Evolutionary conservation across 1,140 invertebrate species (phyloP).

Genomic region (Plectrocnemia conspersa): DNA sequence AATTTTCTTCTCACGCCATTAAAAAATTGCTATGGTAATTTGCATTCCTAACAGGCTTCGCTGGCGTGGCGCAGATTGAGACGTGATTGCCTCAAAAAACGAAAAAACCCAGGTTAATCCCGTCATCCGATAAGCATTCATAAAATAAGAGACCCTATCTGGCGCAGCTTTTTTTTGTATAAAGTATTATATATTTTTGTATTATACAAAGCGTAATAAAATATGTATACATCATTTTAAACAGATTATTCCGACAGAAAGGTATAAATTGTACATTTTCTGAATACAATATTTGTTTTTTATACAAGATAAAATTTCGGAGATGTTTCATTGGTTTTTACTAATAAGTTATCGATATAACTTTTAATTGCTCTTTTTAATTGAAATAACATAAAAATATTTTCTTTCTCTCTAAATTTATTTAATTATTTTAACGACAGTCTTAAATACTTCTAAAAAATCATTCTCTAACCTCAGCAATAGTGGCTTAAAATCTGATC

Average conservation of each 20-base stretch:
- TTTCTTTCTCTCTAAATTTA: too few species aligned
- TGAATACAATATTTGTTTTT: too few species aligned
- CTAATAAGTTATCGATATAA: too few species aligned
- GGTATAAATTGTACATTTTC: not conserved
- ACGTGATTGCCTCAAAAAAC: conserved; percentile 16
- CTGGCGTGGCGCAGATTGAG: conserved; percentile 13
- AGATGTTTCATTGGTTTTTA: too few species aligned
- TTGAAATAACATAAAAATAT: too few species aligned
- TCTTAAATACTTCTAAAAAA: too few species aligned
- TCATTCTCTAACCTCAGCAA: too few species aligned
- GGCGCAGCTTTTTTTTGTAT: not conserved
- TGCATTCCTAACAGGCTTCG: conserved; percentile 15
- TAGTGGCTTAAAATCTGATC: too few species aligned
- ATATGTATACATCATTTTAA: not conserved
- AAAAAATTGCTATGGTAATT: conserved; percentile 17
- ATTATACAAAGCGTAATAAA: not conserved
- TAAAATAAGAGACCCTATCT: not conserved
- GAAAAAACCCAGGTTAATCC: not conserved
- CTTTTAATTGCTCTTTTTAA: too few species aligned
- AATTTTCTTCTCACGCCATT: not conserved
- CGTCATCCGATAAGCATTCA: not conserved
- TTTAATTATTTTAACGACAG: too few species aligned
- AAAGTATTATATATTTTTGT: not conserved
- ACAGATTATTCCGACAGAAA: not conserved
- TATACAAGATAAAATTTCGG: too few species aligned